Base-by-base conservation (phyloP, 2,888 invertebrate species). In the Eudasyphora cyanicolor region DNA sequence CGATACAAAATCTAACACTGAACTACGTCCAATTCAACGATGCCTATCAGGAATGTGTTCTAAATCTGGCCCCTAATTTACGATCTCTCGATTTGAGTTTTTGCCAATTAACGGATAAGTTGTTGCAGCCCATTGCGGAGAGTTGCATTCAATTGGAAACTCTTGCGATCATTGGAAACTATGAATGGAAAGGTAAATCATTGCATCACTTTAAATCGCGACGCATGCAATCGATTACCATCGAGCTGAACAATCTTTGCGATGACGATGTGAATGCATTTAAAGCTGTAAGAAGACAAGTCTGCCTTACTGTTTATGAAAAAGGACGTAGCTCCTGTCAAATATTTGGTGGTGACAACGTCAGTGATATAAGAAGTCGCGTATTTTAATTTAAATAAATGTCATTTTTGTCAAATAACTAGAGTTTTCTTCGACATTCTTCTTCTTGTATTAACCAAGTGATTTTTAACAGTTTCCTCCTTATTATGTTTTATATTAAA, bases 1-100 rank as follows among this genome's bases (percentile, higher is more conserved):
- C 54, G 1, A 79, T 83, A 2, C 62, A 79, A 12, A 54, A 57
- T 2, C 54, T 86, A 2, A 79, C 79, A 14, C 45, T 86, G 4
- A 79, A 85, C 35, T 86, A 85, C 42, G 77, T 85, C 0, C 67
- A 85, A n/a, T 84, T 86, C 35, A 77, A 84, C 76, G 82, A 75
- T 73, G 32, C 67, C 7, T 84, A 70, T 51, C 67, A 70, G 51
- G 8, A 71, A 3, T 81, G 62, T 54, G 4, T 86, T 6, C 45
- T 75, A 10, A 29, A 73, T 6, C 78, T 79, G 10, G 82, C 82
- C 0, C 10, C 69, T 8, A 74, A 81, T 19, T 19, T 86, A 0
- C 29, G 73, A 21, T 76, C 49, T 69, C 27, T 86, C 0, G 83
- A 86, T 60, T 81, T 86, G 12, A 84, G 75, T 29, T 84, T 82